Evolutionary conservation across 2,888 invertebrate species (phyloP), one percentile per base, ranked within the genome.

Genomic region (Tribolium freemani): DNA sequence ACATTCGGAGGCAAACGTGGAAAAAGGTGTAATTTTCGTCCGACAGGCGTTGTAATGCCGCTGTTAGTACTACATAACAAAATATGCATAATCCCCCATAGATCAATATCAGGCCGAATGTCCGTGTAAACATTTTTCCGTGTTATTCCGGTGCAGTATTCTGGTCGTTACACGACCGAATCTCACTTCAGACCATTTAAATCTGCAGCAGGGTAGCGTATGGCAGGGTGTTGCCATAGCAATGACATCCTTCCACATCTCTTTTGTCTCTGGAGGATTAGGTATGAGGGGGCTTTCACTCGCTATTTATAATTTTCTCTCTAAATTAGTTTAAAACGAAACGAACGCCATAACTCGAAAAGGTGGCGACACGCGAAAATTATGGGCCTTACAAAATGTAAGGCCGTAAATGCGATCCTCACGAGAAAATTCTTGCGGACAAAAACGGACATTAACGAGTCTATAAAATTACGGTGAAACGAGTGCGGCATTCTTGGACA

Each of bases 231-330:
- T 81, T 81, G 72, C 81, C 80, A 81, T 81, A 79, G 79, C 79
- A 79, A 81, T 80, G 81, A 80, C 81, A 80, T 79, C 80, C 79
- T 80, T 78, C 77, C 79, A 79, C 80, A 80, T 81, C 79, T 80
- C 77, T 77, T 75, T 73, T 71, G 74, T 75, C 78, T 73, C 78
- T 57, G 61, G 80, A 79, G 81, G 76, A 76, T 77, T 77, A 69
- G 56, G 63, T 74, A 74, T 71, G 16, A 69, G 69, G 74, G 69
- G 72, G 70, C 71, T 50, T 69, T 60, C 60, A 69, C 16, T 63
- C 60, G 46, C 48, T 73, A 69, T 70, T 73, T 70, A 70, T 60
- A 69, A 69, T 69, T 69, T 69, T 69, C 68, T 57, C 57, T 68
- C 58, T 57, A 68, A 68, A 68, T 68, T 68, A 68, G 56, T 68